Percentiles rank a stretch among this genome's conserved stretches.
Evolutionary conservation across 2,888 invertebrate species (phyloP).

Genomic region (Fragum whitleyi): DNA sequence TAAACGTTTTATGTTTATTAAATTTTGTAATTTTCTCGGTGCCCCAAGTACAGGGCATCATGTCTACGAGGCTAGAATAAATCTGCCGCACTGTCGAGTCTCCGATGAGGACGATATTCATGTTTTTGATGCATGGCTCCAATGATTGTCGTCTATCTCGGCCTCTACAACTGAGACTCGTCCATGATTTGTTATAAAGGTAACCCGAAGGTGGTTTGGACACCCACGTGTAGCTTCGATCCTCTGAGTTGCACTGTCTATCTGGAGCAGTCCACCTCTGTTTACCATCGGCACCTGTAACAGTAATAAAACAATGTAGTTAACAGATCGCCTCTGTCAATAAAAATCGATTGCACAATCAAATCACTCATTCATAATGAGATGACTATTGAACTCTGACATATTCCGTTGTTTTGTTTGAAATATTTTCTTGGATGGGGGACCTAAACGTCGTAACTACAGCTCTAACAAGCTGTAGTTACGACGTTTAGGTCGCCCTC

Average conservation of each 20-base stretch:
- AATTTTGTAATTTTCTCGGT: background rate
- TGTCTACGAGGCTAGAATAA: background rate
- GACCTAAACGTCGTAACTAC: too few species aligned
- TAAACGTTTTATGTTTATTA: conserved; percentile 4
- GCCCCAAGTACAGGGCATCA: background rate
- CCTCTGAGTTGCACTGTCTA: background rate
- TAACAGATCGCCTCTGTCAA: background rate
- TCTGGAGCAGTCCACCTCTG: background rate
- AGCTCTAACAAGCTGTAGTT: too few species aligned
- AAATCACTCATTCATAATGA: background rate
- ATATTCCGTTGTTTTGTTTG: background rate
- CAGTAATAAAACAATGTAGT: too few species aligned
- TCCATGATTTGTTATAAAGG: conserved; percentile 1
- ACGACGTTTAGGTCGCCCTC: too few species aligned
- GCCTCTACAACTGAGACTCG: background rate
- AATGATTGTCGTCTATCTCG: background rate
- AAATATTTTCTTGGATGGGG: background rate
- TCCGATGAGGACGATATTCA: background rate
- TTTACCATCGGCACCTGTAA: background rate
- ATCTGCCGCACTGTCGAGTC: conserved; percentile 11
- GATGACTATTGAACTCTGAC: too few species aligned
- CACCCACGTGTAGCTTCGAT: background rate
- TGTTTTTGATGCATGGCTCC: background rate
- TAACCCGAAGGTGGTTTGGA: background rate
- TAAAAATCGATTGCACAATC: background rate